Evolutionary conservation across 1,140 invertebrate genomes (phyloP).

Genomic region (Drosophila bifasciata): DNA sequence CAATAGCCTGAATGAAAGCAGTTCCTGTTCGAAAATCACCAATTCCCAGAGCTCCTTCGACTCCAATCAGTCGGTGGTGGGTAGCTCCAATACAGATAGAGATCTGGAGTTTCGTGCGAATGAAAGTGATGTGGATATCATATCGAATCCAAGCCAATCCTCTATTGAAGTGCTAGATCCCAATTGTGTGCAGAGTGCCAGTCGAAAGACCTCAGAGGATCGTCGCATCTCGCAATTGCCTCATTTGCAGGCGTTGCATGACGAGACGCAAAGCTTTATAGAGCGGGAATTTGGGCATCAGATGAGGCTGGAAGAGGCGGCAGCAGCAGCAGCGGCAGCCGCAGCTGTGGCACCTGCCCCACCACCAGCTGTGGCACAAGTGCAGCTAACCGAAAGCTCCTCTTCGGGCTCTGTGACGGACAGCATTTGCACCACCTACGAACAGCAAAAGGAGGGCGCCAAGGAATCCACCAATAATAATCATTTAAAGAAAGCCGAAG

Average conservation of each 20-base stretch:
- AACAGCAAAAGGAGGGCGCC: slow-evolving; percentile 78
- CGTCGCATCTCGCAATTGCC: slow-evolving; percentile 60
- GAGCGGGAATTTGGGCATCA: slow-evolving; percentile 55
- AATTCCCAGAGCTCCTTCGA: slow-evolving; percentile 80
- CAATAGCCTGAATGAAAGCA: slow-evolving; percentile 83
- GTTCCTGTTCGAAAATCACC: slow-evolving; percentile 81
- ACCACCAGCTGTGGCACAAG: slow-evolving; percentile 36
- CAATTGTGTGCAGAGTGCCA: slow-evolving; percentile 76
- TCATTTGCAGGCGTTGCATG: slow-evolving; percentile 54
- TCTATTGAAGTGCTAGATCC: slow-evolving; percentile 88
- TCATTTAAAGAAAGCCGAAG: slow-evolving; percentile 46
- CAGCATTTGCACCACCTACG: slow-evolving; percentile 87
- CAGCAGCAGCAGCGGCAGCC: neutral
- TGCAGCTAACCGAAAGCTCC: slow-evolving; percentile 86
- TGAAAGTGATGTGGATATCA: slow-evolving; percentile 87
- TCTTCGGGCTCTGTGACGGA: slow-evolving; percentile 87
- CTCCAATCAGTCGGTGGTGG: slow-evolving; percentile 83
- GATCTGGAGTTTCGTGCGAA: slow-evolving; percentile 77
- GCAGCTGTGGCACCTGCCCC: slow-evolving; percentile 2
- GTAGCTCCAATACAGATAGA: slow-evolving; percentile 78
- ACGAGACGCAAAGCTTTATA: slow-evolving; percentile 63
- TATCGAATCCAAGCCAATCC: slow-evolving; percentile 88
- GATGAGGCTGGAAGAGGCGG: slow-evolving; percentile 16
- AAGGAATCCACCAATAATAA: slow-evolving; percentile 16
- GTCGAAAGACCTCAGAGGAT: slow-evolving; percentile 77